Conservation (phyloP, 2,888 invertebrate species). For the Eupithecia dodoneata region DNA sequence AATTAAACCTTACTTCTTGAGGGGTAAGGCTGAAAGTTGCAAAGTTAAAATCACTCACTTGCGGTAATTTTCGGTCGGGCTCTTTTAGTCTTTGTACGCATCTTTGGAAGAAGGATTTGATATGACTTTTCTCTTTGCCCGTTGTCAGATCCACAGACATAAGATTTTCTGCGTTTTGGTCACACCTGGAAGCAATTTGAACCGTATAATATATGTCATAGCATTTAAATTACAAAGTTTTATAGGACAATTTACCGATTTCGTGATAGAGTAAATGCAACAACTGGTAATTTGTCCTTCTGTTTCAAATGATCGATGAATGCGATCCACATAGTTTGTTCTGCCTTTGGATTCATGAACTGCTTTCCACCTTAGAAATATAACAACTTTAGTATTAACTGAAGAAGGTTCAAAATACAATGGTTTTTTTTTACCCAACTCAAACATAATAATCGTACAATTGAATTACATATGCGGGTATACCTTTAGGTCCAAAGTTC, state of each 20-base stretch:
- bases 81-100: constrained; percentile 93
- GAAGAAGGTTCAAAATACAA: neutral
- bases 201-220: neutral
- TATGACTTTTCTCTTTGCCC: constrained; percentile 92
- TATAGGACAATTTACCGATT: constrained; percentile 86
- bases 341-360: constrained; percentile 85
- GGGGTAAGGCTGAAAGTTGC: neutral
- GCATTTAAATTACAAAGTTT: neutral
- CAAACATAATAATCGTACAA: neutral
- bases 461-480: constrained; percentile 6
- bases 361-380: constrained; percentile 65
- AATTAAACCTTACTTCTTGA: neutral
- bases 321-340: constrained; percentile 92
- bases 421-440: too few species aligned
- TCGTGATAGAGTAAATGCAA: constrained; percentile 96
- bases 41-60: constrained; percentile 76
- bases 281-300: constrained; percentile 94
- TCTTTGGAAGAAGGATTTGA: constrained; percentile 93
- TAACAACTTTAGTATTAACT: neutral
- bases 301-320: constrained; percentile 92
- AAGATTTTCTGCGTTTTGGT: constrained; percentile 84
- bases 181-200: constrained; percentile 71
- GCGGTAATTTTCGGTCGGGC: constrained; percentile 94
- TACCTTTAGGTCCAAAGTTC: constrained; percentile 79
- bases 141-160: constrained; percentile 91